A percentile compares a stretch with the other conserved stretches of the same genome.
Evolutionary conservation across 2,797 vertebrate species (phyloP).

Genomic region (Molossus alvarezi): DNA sequence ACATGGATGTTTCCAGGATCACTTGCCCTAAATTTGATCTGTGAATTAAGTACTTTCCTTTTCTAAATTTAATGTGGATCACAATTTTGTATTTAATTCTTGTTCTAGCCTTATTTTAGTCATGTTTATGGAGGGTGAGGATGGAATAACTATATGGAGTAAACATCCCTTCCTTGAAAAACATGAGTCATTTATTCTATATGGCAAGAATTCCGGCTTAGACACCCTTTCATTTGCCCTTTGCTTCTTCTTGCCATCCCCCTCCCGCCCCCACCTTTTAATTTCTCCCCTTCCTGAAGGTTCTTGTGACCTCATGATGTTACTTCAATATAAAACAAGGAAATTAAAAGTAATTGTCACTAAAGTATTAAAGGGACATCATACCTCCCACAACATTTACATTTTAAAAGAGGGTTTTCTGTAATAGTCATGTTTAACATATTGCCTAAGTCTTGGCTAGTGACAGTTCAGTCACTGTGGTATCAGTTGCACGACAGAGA

Average conservation of each 20-base stretch:
- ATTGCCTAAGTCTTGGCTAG: not conserved
- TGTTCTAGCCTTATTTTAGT: not conserved
- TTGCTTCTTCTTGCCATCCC: not conserved
- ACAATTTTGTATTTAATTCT: constrained; percentile 35
- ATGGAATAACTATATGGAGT: not conserved
- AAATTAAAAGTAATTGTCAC: not conserved
- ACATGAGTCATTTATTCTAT: not conserved
- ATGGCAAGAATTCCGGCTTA: not conserved
- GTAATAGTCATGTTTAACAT: not conserved
- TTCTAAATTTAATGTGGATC: constrained; percentile 32
- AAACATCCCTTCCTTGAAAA: not conserved
- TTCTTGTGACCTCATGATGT: not conserved
- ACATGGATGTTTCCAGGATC: constrained; percentile 18
- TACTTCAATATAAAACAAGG: constrained; percentile 40
- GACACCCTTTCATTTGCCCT: not conserved
- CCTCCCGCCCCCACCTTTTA: not conserved
- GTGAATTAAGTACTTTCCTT: not conserved
- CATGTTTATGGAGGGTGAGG: not conserved
- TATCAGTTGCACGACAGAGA: not conserved
- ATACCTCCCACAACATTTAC: not conserved
- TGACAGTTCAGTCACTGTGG: constrained; percentile 19
- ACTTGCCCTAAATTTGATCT: constrained; percentile 19
- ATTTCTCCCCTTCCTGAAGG: not conserved
- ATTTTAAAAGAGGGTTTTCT: constrained; percentile 5
- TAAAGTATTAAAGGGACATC: not conserved